These are phyloP conservation scores for Bucorvus abyssinicus DNA, from an alignment of 2,797 vertebrate genomes.

Conservation along the genomic window DNA sequence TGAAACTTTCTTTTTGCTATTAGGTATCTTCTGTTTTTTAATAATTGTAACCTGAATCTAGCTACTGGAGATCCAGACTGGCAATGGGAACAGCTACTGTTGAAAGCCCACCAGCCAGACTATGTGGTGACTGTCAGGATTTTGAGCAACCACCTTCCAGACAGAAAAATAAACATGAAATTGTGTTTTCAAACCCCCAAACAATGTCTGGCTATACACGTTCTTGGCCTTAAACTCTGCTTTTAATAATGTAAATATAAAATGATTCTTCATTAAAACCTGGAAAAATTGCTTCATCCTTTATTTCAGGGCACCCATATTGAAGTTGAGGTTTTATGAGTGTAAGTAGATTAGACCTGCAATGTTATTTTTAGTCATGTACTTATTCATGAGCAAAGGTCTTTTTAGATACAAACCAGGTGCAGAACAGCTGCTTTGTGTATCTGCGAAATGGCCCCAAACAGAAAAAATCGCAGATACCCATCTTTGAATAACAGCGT, in stretches of 20 bases:
- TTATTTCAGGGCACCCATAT: not conserved
- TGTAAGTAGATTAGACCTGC: not conserved
- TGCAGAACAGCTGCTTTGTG: constrained; percentile 44
- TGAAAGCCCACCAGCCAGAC: not conserved
- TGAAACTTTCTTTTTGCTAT: not conserved
- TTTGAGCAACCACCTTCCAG: constrained; percentile 11
- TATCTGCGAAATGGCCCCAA: not conserved
- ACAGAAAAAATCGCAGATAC: not conserved
- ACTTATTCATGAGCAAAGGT: not conserved
- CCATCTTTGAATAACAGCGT: not conserved
- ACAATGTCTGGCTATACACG: not conserved
- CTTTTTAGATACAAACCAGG: constrained; percentile 14
- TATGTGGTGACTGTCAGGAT: not conserved
- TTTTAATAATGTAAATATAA: not conserved
- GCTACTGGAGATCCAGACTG: not conserved
- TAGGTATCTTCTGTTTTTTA: not conserved
- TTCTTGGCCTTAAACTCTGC: not conserved
- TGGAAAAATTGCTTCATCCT: not conserved
- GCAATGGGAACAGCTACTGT: not conserved
- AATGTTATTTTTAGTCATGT: not conserved
- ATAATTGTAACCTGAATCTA: not conserved
- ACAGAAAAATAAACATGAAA: constrained; percentile 35
- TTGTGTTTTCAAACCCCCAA: not conserved
- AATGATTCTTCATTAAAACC: not conserved
- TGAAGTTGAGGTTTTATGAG: not conserved